Evolutionary conservation across 2,888 invertebrate species (phyloP), one percentile per base, ranked within the genome.

Genomic region (Agapetus fuscipes): DNA sequence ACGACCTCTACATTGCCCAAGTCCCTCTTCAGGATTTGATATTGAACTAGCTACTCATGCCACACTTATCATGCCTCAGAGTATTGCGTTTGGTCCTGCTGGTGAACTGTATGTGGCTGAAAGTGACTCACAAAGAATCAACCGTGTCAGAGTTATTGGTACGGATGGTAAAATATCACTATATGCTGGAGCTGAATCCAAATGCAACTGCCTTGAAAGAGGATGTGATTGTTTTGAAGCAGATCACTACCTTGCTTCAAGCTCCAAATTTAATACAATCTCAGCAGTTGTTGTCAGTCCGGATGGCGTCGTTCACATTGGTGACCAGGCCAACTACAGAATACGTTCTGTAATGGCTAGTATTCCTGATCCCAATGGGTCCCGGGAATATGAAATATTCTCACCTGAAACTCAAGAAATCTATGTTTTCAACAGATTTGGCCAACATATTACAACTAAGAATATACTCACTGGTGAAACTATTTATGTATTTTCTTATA

Each of bases 371-470:
- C 84, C 88, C 0, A 86, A 85, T 52, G 75, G 79, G 1, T 76
- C 83, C 0, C 70, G 89, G 30, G 88, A 90, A 56, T 97, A 95
- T 57, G 90, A 94, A 59, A 91, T 98, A 40, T 89, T 88, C 54
- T 90, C 93, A 1, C 89, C 95, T 0, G 93, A 94, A 53, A 89
- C 91, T 3, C 94, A 95, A 60, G 96, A 96, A 60, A 83, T 90
- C 44, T 93, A 91, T 54, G 80, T 91, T 15, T 93, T 93, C 65
- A 93, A 93, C 54, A 71, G 90, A 50, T 91, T 93, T 56, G 97
- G 97, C 0, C 95, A 95, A 58, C 97, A 97, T 56, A 79, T 91
- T 3, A 83, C 87, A 39, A 96, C 95, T 0, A 84, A 84, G 51
- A 93, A 94, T 56, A 94, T 97, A 43, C 67, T 96, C n/a, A 95